Conservation (phyloP, 1,140 invertebrate species). For the Drosophila carrolli region DNA sequence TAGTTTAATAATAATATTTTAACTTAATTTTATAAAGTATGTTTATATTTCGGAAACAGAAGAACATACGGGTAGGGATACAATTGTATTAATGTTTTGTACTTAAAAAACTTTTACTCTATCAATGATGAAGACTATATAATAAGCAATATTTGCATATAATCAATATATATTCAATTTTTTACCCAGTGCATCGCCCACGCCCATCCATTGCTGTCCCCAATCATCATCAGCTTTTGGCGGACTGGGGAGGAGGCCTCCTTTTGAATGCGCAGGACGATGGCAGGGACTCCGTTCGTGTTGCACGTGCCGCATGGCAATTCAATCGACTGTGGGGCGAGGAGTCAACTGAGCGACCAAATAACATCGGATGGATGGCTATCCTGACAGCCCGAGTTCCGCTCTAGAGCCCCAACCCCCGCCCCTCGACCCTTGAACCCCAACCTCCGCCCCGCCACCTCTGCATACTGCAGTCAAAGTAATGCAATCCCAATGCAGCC, state of each 20-base stretch:
- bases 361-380: slow-evolving; percentile 44
- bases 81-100: too few species aligned
- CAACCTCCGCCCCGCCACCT: background rate
- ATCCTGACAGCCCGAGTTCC: slow-evolving; percentile 25
- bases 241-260: slow-evolving; percentile 55
- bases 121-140: too few species aligned
- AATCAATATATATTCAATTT: background rate
- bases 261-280: slow-evolving; percentile 45
- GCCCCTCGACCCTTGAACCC: background rate
- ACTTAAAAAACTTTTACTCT: too few species aligned
- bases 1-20: too few species aligned
- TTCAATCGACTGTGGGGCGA: slow-evolving; percentile 54
- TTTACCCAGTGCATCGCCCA: slow-evolving; percentile 1
- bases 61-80: too few species aligned
- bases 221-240: slow-evolving; percentile 70
- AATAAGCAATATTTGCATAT: too few species aligned
- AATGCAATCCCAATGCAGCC: slow-evolving; percentile 29
- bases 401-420: background rate
- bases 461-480: slow-evolving; percentile 52
- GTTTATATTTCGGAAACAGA: too few species aligned
- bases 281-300: slow-evolving; percentile 39
- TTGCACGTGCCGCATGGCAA: slow-evolving; percentile 67
- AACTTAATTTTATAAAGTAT: too few species aligned
- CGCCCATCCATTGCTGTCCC: background rate
- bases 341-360: slow-evolving; percentile 41